Base-by-base conservation (phyloP, 2,113 vertebrate species). In the Xenopus borealis region DNA sequence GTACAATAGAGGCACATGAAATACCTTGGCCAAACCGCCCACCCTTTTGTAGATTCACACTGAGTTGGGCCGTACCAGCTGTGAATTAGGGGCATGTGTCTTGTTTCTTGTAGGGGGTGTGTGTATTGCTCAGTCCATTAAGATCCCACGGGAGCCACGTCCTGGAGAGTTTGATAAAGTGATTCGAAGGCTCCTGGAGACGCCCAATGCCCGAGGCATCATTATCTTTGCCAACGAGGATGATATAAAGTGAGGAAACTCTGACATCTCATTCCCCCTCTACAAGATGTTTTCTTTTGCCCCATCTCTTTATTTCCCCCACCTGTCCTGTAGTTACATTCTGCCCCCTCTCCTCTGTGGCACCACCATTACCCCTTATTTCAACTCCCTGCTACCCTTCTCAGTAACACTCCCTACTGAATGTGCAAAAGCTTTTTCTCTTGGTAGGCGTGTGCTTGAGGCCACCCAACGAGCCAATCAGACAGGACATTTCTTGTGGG, bases 401-500 rank as follows among this genome's bases (percentile, higher is more conserved):
- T 27, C 23, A 27, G 23, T 27, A 27, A 27, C 23, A 40, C 33
- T 40, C 33, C 33, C 33, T 40, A 9, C n/a, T n/a, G n/a, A n/a
- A n/a, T n/a, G n/a, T n/a, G n/a, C 33, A 6, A 40, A 40, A 40
- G 6, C 33, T 47, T 23, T 70, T 63, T 33, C 72, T 57, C 71
- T 72, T 82, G 96, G 95, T 96, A 97, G 95, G 80, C 82, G 92
- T 68, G 92, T 97, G 45, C 87, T 97, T 10, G 93, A 94, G 57
- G 93, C 95, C 0, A 82, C 94, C 0, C 84, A 81, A 11, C 87
- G 83, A 3, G 92, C 94, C 63, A 96, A 95, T 82, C 82, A 95
- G 78, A 95, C 94, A 0, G 93, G 93, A 3, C 94, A 97, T 80
- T 96, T 97, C 85, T 83, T 94, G 45, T 97, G 95, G 87, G 94